Base-by-base conservation (phyloP, 2,113 vertebrate genomes). In the Ophiodon elongatus region DNA sequence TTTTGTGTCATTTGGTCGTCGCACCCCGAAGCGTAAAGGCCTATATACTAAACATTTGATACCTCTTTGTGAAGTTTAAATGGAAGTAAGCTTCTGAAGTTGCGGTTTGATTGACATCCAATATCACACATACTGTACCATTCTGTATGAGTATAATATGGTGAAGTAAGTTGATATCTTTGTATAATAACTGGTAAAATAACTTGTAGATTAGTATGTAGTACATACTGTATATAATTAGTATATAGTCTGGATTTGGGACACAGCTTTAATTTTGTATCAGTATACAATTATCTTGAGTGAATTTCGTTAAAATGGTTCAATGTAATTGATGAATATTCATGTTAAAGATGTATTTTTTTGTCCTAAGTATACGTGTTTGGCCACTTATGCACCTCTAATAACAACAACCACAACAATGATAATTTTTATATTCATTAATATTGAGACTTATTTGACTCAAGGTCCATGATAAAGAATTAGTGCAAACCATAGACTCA, bases 401-500 rank as follows among this genome's bases (percentile, higher is more conserved):
- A 57, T 17, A 45, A 63, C 4, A 63, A n/a, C 10, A 6, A 57
- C 17, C 43, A 45, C 43, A 45, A 71, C 47, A 64, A 62, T 64
- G 2, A 54, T 10, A 0, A 13, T 50, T 37, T 39, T 50, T 19
- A 57, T n/a, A 14, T 25, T 66, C 1, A 78, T 31, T 50, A 5
- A 62, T 68, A 62, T 15, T 33, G 23, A 33, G 3, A n/a, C 31
- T 45, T 37, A 35, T 65, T 43, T 75, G 10, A 79, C 13, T 47
- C 1, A 1, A 62, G 5, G 50, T 77, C 70, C 70, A 65, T 72
- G 25, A 71, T 31, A 67, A 9, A 74, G 14, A 68, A 73, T 41
- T 50, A 64, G 80, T 76, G 67, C 83, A 85, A 87, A 87, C 33
- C 45, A 60, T 43, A n/a, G 63, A 81, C 41, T 52, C 1, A 14